Conservation (phyloP, 2,888 invertebrate genomes). For the Scaptomyza cyrtandrae region DNA sequence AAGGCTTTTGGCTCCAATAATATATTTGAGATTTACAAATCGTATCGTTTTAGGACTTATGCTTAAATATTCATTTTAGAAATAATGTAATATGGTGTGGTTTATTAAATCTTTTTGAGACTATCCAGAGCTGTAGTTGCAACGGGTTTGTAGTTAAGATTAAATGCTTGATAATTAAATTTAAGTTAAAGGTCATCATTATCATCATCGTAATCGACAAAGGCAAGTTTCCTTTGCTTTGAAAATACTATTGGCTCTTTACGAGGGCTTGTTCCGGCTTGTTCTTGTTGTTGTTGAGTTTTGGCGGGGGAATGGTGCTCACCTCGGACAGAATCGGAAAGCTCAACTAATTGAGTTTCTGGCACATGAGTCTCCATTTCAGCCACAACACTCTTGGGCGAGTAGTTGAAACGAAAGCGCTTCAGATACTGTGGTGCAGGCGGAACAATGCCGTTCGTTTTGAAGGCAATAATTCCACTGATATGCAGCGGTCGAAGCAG, state of each 20-base stretch:
- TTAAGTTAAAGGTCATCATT: background rate
- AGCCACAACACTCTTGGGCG: constrained; percentile 10
- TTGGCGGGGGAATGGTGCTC: background rate
- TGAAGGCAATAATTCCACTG: constrained; percentile 46
- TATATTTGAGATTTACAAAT: background rate
- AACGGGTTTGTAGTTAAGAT: too few species aligned
- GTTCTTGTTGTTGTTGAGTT: background rate
- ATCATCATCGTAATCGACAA: constrained; percentile 39
- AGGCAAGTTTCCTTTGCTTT: constrained; percentile 25
- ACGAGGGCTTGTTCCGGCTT: background rate
- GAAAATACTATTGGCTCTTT: background rate
- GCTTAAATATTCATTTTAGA: background rate
- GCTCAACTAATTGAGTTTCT: constrained; percentile 9
- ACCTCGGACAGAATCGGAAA: background rate
- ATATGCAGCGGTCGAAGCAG: constrained; percentile 57
- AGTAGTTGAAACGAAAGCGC: constrained; percentile 31
- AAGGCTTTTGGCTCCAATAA: background rate
- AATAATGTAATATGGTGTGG: background rate
- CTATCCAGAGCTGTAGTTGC: too few species aligned
- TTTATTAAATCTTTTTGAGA: background rate
- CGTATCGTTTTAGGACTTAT: background rate
- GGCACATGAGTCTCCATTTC: constrained; percentile 2
- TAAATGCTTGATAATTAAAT: too few species aligned
- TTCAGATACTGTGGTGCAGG: constrained; percentile 49
- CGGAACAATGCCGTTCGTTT: constrained; percentile 25